Percentiles rank a stretch among this genome's conserved stretches.
Evolutionary conservation across 2,888 invertebrate genomes (phyloP).

Genomic region (Arctia plantaginis): DNA sequence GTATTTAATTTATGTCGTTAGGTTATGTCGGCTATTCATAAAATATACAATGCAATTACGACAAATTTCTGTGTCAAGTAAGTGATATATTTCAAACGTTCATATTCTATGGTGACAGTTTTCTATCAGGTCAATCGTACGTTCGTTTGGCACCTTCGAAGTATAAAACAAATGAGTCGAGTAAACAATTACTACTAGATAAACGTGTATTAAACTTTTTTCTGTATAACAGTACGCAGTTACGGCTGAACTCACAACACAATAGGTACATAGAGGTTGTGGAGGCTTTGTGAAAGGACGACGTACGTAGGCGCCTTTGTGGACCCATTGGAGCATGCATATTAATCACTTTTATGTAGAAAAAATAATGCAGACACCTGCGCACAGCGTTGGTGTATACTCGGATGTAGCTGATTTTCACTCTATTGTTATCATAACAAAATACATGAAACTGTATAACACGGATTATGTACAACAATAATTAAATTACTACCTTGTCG

Average conservation of each 20-base stretch:
- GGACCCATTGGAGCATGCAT: conserved; percentile 68
- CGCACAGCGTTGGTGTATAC: background rate
- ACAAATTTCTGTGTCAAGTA: no score
- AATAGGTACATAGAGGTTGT: conserved; percentile 53
- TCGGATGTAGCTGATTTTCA: background rate
- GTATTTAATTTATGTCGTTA: no score
- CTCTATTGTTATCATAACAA: conserved; percentile 19
- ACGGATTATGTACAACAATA: background rate
- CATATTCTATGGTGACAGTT: background rate
- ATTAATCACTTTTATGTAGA: conserved; percentile 71
- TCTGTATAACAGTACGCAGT: conserved; percentile 56
- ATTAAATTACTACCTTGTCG: background rate
- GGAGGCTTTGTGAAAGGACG: conserved; percentile 71
- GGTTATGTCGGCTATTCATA: no score
- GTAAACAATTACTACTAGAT: background rate
- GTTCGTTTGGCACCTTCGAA: background rate
- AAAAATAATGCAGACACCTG: conserved; percentile 55
- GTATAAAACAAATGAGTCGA: background rate
- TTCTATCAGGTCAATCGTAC: background rate
- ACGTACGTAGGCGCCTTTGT: conserved; percentile 67
- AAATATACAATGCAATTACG: no score
- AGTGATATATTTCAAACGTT: no score
- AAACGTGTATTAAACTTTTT: conserved; percentile 28
- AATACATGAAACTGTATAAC: background rate
- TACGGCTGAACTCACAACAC: conserved; percentile 67